Evolutionary conservation across 2,113 vertebrate species (phyloP).

Genomic region (Piliocolobus tephrosceles): DNA sequence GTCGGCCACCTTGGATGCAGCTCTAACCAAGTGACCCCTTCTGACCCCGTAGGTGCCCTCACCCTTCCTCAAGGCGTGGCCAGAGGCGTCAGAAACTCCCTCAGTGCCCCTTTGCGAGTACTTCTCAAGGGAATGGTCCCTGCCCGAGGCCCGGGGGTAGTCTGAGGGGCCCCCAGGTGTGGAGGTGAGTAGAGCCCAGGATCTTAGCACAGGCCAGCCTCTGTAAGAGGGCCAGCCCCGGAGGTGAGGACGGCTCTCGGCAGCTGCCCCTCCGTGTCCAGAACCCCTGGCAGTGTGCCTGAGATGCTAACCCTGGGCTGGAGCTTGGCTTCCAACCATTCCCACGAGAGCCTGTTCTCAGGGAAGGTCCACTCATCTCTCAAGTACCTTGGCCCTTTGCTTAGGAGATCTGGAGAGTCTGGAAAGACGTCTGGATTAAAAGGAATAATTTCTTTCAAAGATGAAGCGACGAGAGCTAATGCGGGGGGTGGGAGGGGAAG

Average conservation of each 20-base stretch:
- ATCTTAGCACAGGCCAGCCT: background rate
- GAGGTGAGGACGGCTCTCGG: too few species aligned
- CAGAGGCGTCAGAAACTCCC: background rate
- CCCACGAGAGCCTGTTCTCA: background rate
- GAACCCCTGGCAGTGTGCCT: background rate
- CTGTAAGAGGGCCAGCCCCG: too few species aligned
- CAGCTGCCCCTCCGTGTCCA: background rate
- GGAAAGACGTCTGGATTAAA: background rate
- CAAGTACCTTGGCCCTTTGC: background rate
- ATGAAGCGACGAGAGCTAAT: background rate
- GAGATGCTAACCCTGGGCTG: accelerated
- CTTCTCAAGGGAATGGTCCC: background rate
- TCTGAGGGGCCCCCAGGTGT: background rate
- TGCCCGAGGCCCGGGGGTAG: background rate
- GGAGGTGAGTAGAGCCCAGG: background rate
- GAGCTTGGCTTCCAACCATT: background rate
- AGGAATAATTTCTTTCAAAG: background rate
- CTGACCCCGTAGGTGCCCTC: background rate
- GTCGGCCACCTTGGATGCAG: too few species aligned
- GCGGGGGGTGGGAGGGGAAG: too few species aligned
- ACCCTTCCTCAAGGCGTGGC: background rate
- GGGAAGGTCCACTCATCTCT: background rate
- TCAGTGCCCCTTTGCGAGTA: background rate
- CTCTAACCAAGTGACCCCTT: background rate
- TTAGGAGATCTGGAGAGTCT: background rate